Evolutionary conservation across 2,797 vertebrate species (phyloP).

Genomic region (Scolopax rusticola): DNA sequence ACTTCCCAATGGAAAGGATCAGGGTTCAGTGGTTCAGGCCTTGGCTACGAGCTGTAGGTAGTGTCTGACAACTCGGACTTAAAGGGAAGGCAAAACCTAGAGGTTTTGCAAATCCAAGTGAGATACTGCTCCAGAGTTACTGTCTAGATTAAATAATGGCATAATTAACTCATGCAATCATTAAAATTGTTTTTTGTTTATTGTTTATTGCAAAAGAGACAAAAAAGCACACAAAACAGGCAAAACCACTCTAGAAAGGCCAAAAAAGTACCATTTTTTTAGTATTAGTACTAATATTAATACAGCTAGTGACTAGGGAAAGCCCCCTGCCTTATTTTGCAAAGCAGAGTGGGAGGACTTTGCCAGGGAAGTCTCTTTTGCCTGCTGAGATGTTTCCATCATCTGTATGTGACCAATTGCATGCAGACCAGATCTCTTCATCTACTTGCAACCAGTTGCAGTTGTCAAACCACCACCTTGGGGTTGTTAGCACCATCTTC

Average conservation of each 20-base stretch:
- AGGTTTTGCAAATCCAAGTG: not conserved
- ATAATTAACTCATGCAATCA: not conserved
- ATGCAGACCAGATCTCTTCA: not conserved
- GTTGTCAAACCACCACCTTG: not conserved
- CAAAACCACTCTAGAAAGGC: not conserved
- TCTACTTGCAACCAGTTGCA: not conserved
- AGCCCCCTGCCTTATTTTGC: not conserved
- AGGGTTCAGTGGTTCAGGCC: not conserved
- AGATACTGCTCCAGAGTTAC: not conserved
- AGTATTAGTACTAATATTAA: not conserved
- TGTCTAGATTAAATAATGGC: not conserved
- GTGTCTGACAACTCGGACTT: not conserved
- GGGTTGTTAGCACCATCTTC: not conserved
- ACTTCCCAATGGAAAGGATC: not conserved
- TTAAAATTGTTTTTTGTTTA: not conserved
- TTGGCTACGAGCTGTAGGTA: not conserved
- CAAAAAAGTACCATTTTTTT: not conserved
- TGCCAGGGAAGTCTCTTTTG: not conserved
- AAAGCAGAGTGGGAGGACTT: not conserved
- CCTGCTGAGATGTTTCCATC: not conserved
- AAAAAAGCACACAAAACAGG: not conserved
- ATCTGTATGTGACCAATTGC: accelerated
- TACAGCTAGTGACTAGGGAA: not conserved
- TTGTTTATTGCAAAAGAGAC: not conserved
- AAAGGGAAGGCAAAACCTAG: not conserved